Conservation (phyloP, 2,113 vertebrate genomes). For the Corythornis vintsioides region DNA sequence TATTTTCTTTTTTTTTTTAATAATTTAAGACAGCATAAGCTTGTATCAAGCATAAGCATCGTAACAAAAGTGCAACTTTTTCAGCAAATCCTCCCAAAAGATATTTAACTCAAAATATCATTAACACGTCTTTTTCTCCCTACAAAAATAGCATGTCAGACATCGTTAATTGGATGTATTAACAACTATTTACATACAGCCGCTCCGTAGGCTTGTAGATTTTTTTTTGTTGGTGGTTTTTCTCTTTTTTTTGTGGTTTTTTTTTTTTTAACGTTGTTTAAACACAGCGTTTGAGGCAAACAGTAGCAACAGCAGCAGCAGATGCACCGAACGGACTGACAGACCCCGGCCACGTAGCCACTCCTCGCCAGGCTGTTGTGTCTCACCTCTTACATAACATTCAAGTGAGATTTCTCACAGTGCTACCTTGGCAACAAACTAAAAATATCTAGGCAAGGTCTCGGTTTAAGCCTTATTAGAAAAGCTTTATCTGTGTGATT, state of each 20-base stretch:
- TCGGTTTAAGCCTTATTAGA: slow-evolving; percentile 79
- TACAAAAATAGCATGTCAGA: slow-evolving; percentile 94
- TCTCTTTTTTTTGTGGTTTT: background rate
- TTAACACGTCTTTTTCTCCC: slow-evolving; percentile 80
- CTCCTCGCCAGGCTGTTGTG: slow-evolving; percentile 75
- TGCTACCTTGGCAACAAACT: slow-evolving; percentile 87
- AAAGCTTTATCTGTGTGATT: slow-evolving; percentile 78
- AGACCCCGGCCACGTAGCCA: slow-evolving; percentile 39
- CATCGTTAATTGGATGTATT: slow-evolving; percentile 88
- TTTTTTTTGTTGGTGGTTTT: background rate
- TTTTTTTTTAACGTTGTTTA: slow-evolving; percentile 81
- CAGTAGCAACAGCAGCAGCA: slow-evolving; percentile 84
- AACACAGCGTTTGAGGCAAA: slow-evolving; percentile 89
- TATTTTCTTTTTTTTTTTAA: slow-evolving; percentile 80
- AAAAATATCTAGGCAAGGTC: slow-evolving; percentile 85
- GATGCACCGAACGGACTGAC: slow-evolving; percentile 83
- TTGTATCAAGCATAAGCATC: slow-evolving; percentile 87
- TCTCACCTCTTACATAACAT: slow-evolving; percentile 85
- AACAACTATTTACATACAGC: slow-evolving; percentile 94
- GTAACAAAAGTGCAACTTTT: slow-evolving; percentile 93
- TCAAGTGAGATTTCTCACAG: slow-evolving; percentile 83
- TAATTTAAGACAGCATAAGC: slow-evolving; percentile 98
- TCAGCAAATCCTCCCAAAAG: slow-evolving; percentile 84
- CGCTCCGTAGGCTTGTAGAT: slow-evolving; percentile 79
- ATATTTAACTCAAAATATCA: slow-evolving; percentile 86